These are phyloP conservation scores for Papilio protenor DNA, from an alignment of 2,888 invertebrate genomes.

Conservation along the genomic window DNA sequence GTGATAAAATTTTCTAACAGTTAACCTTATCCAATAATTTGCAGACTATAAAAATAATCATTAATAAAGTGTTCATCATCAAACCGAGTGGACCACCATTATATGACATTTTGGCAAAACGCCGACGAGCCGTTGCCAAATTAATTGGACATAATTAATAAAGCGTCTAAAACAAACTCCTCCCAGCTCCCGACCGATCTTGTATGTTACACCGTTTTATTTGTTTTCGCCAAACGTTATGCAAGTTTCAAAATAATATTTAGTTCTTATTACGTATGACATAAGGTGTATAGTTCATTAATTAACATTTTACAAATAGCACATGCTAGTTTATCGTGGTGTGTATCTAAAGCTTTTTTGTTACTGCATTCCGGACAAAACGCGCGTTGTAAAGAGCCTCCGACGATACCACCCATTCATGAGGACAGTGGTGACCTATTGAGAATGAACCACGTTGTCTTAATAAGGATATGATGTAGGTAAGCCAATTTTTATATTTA, in stretches of 20 bases:
- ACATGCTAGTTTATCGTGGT: constrained; percentile 69
- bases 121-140: constrained; percentile 72
- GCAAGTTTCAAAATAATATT: constrained; percentile 32
- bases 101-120: constrained; percentile 64
- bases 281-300: constrained; percentile 55
- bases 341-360: constrained; percentile 83
- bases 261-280: constrained; percentile 42
- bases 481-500: background rate
- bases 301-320: constrained; percentile 47
- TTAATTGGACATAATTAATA: constrained; percentile 84
- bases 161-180: constrained; percentile 80
- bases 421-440: constrained; percentile 83
- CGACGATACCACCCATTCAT: constrained; percentile 84
- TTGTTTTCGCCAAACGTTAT: constrained; percentile 58
- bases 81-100: constrained; percentile 61
- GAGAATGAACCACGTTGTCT: constrained; percentile 68
- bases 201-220: constrained; percentile 75
- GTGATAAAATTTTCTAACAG: background rate
- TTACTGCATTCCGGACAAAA: constrained; percentile 83
- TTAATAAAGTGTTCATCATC: constrained; percentile 52
- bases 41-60: constrained; percentile 7
- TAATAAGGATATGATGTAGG: constrained; percentile 62
- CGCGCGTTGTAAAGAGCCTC: constrained; percentile 82
- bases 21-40: background rate
- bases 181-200: constrained; percentile 74